Evolutionary conservation across 64 coral and sea anemone genomes (phyloP), one percentile per base, ranked within the genome.

Genomic region (Actinia equina): DNA sequence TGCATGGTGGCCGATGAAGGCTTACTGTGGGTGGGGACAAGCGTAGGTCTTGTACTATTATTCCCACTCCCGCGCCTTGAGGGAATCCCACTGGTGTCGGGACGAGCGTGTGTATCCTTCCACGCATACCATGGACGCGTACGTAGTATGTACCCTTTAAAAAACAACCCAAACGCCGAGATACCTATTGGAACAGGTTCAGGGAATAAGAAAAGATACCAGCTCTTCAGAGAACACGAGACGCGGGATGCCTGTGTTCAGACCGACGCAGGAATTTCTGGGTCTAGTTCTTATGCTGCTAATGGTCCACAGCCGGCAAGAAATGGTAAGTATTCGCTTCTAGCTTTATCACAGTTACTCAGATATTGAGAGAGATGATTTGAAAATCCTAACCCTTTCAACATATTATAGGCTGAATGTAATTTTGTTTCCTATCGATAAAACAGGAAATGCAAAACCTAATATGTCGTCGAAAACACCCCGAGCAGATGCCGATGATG

Each of bases 201-300:
- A 43, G 86, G 62, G 22, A 88, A 89, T 3, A 91, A 81, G 86
- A 71, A 84, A 43, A 20, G 90, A 37, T 89, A 60, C 37, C 91
- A 89, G 77, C 80, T 93, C 46, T 92, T 98, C 54, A 71, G 86
- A 13, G 95, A 92, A 30, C 77, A 91, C 77, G 92, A 91, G 77
- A 92, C 62, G 20, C 88, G 94, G 77, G 94, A 96, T 63, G 94
- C 94, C 23, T 96, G 94, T 54, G 94, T 96, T n/a, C 94, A 96
- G 85, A 96, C 94, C 55, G 94, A 96, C 42, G 85, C 86, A 15
- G 80, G 85, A 42, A 71, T 96, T 23, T 93, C 88, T 9, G 85
- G 94, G 52, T 64, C 81, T 18, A 84, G 83, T 43, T 23, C 89
- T 2, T 87, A 92, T 30, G 90, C 88, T 15, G 91, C 85, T 63